Base-by-base conservation (phyloP, 2,888 invertebrate genomes). In the Eupithecia pulchellata region DNA sequence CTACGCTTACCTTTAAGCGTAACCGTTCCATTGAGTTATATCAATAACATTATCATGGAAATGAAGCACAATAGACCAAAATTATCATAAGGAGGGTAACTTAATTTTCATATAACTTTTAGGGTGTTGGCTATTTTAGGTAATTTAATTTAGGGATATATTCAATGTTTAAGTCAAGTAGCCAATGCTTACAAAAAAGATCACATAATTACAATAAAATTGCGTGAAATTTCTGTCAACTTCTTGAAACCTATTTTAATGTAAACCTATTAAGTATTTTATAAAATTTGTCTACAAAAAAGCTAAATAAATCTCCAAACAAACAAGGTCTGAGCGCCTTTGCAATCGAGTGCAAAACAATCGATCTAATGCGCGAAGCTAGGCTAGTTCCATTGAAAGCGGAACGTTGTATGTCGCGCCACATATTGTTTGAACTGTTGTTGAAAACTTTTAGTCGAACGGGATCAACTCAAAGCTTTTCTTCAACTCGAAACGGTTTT, bases 381-480 rank as follows among this genome's bases (percentile, higher is more conserved):
- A 73, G 75, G 74, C 75, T 77, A 75, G 82, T 81, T 82, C 79
- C 82, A 77, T 81, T 91, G 89, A 93, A 91, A 92, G 92, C 88
- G 84, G 88, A 92, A 88, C 88, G 88, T 75, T 92, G 92, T 92
- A 89, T 86, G 89, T 89, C 87, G 85, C 84, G 81, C 92, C 91
- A 82, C 91, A 91, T 84, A 89, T 88, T 93, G 92, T 93, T 93
- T 93, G 93, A 90, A 91, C 90, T 88, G 90, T 89, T 89, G 92
- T 92, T 92, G 89, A 93, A 90, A 92, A 93, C 91, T 93, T 93
- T 93, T 88, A 92, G 90, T 86, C 82, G 84, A 84, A 84, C 84
- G 82, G 75, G 84, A 87, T 86, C 88, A 86, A 88, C 84, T 82
- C 83, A 69, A 82, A 86, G 86, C 85, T 85, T 90, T 91, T 91